A percentile compares a stretch with the other conserved stretches of the same genome.
These are phyloP conservation scores for Caenorhabditis elegans DNA, from an alignment of 1,140 invertebrate species.

Conservation along the genomic window DNA sequence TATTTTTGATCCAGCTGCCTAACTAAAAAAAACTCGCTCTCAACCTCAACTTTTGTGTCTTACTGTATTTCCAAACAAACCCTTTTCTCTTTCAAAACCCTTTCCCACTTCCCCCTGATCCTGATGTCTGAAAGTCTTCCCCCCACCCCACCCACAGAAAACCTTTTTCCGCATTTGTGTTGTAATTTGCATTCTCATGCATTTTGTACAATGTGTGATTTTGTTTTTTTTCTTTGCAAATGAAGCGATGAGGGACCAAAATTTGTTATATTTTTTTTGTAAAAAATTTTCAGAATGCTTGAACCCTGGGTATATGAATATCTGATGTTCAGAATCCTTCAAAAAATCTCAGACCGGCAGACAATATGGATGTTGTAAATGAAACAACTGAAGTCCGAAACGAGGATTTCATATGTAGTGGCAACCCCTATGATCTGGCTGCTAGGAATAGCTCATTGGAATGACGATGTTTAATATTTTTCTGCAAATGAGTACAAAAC, in stretches of 20 bases:
- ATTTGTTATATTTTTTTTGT: background rate
- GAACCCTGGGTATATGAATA: no score
- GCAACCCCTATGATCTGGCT: no score
- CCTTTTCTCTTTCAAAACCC: background rate
- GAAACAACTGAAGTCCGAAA: no score
- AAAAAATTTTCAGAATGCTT: no score
- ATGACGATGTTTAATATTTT: no score
- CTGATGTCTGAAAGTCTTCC: no score
- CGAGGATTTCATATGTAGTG: no score
- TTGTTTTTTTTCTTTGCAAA: conserved; percentile 19
- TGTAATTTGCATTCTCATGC: background rate
- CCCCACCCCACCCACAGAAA: background rate
- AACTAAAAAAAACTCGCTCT: background rate
- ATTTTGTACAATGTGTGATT: background rate
- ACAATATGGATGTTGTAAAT: no score
- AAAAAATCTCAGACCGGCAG: no score
- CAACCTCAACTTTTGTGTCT: background rate
- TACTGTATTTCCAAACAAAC: background rate
- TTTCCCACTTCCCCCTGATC: background rate
- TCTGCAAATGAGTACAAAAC: no score
- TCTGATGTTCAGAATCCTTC: no score
- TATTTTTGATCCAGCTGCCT: background rate
- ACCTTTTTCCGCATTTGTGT: background rate
- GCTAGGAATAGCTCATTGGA: no score
- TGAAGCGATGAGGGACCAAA: conserved; percentile 8